Evolutionary conservation across 2,888 invertebrate genomes (phyloP).

Genomic region (Platynereis dumerilii): DNA sequence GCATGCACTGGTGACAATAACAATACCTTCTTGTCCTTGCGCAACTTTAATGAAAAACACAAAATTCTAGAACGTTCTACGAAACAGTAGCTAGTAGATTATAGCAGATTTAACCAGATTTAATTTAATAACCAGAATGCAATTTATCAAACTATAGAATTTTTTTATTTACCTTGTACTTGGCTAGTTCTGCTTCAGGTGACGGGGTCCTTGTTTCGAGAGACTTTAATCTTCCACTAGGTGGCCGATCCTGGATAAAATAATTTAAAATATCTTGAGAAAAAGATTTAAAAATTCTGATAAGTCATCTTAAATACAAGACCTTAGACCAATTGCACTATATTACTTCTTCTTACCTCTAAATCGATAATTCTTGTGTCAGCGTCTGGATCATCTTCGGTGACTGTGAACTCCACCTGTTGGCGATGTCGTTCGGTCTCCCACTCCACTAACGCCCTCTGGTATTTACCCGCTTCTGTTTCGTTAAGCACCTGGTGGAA

Average conservation of each 20-base stretch:
- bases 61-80: no score
- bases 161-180: slow-evolving; percentile 57
- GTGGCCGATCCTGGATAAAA: slow-evolving; percentile 43
- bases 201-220: slow-evolving; percentile 38
- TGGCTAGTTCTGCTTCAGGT: slow-evolving; percentile 46
- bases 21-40: no score
- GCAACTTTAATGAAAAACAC: no score
- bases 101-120: no score
- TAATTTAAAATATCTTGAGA: no score
- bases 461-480: slow-evolving; percentile 49
- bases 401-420: slow-evolving; percentile 60
- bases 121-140: no score
- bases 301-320: no score
- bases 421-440: slow-evolving; percentile 53
- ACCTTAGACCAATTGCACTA: no score
- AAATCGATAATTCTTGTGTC: slow-evolving; percentile 35
- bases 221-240: slow-evolving; percentile 42
- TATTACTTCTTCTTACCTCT: slow-evolving; percentile 7
- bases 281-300: no score
- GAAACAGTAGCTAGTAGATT: no score
- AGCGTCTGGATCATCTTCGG: slow-evolving; percentile 57
- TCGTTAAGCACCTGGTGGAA: slow-evolving; percentile 51
- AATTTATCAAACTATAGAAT: no score
- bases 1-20: no score
- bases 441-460: slow-evolving; percentile 50